Conservation (phyloP, 1,140 invertebrate species). For the Meloidogyne floridensis region DNA sequence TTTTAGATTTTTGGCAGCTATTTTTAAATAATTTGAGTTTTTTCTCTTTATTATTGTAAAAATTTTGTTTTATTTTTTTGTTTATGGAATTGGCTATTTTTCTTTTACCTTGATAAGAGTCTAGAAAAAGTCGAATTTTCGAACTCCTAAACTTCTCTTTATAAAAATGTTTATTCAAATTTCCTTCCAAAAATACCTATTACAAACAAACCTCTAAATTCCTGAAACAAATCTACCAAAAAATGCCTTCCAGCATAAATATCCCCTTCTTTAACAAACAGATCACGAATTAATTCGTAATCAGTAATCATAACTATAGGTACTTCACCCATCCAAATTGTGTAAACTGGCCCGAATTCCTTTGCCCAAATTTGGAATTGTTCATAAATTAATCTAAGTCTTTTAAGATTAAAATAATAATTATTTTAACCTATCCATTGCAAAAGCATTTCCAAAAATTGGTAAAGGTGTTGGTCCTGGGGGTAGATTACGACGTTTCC, state of each 20-base stretch:
- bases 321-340: conserved; percentile 31
- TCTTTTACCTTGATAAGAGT: too few relatives aligned
- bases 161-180: too few relatives aligned
- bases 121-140: too few relatives aligned
- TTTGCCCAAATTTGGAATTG: conserved; percentile 13
- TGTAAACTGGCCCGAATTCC: conserved; percentile 34
- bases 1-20: conserved; percentile 3
- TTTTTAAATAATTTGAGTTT: background rate
- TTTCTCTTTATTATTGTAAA: too few relatives aligned
- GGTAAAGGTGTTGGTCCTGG: conserved; percentile 39
- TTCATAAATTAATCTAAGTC: background rate
- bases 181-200: too few relatives aligned
- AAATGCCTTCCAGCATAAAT: conserved; percentile 17
- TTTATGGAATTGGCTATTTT: too few relatives aligned
- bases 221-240: background rate
- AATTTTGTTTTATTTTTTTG: too few relatives aligned
- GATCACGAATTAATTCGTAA: conserved; percentile 5
- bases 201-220: background rate
- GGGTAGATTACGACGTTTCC: conserved; percentile 39
- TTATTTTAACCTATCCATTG: background rate
- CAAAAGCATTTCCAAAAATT: conserved; percentile 31
- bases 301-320: conserved; percentile 19
- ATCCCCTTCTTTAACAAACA: conserved; percentile 14
- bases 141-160: too few relatives aligned
- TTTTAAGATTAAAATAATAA: too few relatives aligned